phyloP scores from a whole-genome alignment of 2,888 invertebrate species.

The Ochlodes sylvanus region DNA sequence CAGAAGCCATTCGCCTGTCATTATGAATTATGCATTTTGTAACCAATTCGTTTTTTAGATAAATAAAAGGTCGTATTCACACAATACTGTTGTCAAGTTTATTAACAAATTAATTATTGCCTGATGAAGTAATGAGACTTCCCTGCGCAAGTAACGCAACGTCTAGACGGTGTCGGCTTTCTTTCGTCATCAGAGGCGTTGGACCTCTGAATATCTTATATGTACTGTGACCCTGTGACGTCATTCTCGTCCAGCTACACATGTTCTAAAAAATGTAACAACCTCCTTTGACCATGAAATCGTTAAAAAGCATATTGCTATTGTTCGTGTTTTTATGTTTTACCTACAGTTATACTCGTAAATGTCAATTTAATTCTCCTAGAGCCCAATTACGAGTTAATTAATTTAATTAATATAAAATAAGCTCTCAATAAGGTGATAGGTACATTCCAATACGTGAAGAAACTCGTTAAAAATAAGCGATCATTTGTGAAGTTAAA shows the following conservation, averaged over 20 bases:
- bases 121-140: too few relatives aligned
- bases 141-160: neutral
- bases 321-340: constrained; percentile 31
- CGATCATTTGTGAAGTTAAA: neutral
- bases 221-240: constrained; percentile 53
- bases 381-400: constrained; percentile 20
- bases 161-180: constrained; percentile 6
- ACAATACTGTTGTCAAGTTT: too few relatives aligned
- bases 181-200: neutral
- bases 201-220: neutral
- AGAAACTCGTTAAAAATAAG: constrained; percentile 4
- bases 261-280: constrained; percentile 41
- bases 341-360: constrained; percentile 16
- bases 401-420: constrained; percentile 25
- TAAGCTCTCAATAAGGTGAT: constrained; percentile 7
- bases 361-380: constrained; percentile 33
- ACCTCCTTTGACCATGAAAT: constrained; percentile 43
- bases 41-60: too few relatives aligned
- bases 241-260: constrained; percentile 46
- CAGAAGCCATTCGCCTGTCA: too few relatives aligned
- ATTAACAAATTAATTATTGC: too few relatives aligned
- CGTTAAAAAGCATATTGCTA: constrained; percentile 37
- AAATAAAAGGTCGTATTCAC: too few relatives aligned
- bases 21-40: too few relatives aligned
- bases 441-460: neutral